Percentiles rank a stretch among this genome's conserved stretches.
Evolutionary conservation across 2,113 vertebrate species (phyloP).

Genomic region (Scopus umbretta): DNA sequence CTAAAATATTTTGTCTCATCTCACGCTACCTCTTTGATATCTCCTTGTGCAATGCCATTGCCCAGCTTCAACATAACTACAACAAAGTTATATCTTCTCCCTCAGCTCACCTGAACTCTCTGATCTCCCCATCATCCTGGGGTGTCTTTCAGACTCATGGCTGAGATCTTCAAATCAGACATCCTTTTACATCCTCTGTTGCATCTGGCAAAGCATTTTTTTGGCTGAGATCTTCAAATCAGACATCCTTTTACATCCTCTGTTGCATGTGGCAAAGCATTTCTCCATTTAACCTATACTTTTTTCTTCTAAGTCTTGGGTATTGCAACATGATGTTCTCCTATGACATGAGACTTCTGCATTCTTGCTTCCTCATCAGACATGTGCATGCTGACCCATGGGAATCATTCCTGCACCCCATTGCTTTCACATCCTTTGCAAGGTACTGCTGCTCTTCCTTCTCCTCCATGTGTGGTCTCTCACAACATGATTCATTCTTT

Average conservation of each 20-base stretch:
- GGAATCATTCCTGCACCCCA: neutral
- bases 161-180: neutral
- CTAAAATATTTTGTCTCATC: neutral
- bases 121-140: fast-evolving
- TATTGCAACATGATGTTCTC: neutral
- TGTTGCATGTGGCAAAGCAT: neutral
- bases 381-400: neutral
- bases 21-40: neutral
- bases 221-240: neutral
- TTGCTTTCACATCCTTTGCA: neutral
- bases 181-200: neutral
- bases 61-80: neutral
- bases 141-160: neutral
- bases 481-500: neutral
- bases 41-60: neutral
- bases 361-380: neutral
- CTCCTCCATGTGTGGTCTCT: neutral
- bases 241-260: neutral
- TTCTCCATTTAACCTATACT: neutral
- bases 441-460: neutral
- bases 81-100: neutral
- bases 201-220: neutral
- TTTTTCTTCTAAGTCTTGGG: neutral
- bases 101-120: neutral
- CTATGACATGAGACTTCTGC: fast-evolving